A percentile compares a stretch with the other conserved stretches of the same genome.
These are phyloP conservation scores for Catharus ustulatus DNA, from an alignment of 2,797 vertebrate species.

Conservation along the genomic window DNA sequence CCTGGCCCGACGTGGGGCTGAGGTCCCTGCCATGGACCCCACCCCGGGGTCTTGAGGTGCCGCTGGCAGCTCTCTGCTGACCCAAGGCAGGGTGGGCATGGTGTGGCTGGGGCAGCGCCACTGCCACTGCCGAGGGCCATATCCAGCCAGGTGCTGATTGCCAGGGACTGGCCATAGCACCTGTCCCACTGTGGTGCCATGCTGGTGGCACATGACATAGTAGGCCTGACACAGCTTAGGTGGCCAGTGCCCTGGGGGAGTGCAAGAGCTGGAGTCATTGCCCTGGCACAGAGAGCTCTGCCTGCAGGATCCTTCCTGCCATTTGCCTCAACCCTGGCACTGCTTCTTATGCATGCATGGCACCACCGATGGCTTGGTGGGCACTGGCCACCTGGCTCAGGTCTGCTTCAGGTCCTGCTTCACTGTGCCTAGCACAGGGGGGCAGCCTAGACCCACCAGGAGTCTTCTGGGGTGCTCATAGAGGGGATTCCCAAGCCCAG, in stretches of 20 bases:
- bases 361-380: accelerated
- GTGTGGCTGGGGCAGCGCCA: too few relatives aligned
- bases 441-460: background rate
- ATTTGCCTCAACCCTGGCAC: background rate
- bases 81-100: background rate
- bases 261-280: background rate
- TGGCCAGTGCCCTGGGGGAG: background rate
- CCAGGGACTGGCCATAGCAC: accelerated
- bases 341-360: accelerated
- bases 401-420: background rate
- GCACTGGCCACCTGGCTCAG: background rate
- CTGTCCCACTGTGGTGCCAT: background rate
- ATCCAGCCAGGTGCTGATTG: accelerated
- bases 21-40: background rate
- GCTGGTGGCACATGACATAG: background rate
- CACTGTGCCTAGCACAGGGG: accelerated
- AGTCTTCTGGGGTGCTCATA: background rate
- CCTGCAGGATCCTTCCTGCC: background rate
- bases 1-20: background rate
- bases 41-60: background rate
- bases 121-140: accelerated
- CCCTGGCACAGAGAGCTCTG: background rate
- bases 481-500: background rate
- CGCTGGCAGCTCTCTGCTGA: background rate
- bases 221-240: background rate